Base-by-base conservation (phyloP, 2,797 vertebrate species). In the Ctenochaetus hawaiiensis region DNA sequence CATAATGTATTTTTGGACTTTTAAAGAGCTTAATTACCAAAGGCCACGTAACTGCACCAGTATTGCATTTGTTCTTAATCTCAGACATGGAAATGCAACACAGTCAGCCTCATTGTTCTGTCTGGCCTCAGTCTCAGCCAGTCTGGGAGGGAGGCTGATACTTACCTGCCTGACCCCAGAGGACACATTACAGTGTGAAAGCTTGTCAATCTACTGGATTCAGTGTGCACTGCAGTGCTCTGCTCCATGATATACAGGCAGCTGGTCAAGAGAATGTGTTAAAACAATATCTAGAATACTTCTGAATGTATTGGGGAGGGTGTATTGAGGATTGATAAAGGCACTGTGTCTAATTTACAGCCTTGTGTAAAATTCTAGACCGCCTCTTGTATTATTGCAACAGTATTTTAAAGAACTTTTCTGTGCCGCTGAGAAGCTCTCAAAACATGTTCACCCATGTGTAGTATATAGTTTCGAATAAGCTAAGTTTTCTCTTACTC, bases 331-430 rank as follows among this genome's bases (percentile, higher is more conserved):
- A 90, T 69, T 72, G 65, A 86, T 89, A 84, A 44, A 72, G 59
- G 52, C 67, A 53, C 43, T 54, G 72, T 59, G 70, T 86, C 78
- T 91, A 92, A 94, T 94, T 94, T 92, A 95, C 73, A 57, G 76
- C 77, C 65, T 57, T 12, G 81, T 87, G 83, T 92, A 87, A 92
- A 94, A 86, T 57, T 88, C 80, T 89, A 79, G 76, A 88, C 84
- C 72, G 86, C 87, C 84, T 89, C 85, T 88, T 77, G 67, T 95
- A 87, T 94, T 95, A 93, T 94, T 94, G 86, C 85, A 94, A 85
- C 87, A 76, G 47, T 94, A 93, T 94, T 94, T 95, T 88, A 93
- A 77, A 90, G 62, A 75, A 54, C 56, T 45, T 84, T 91, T 89
- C 87, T 89, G 82, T 89, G 84, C 87, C 75, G 51, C 49, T 57